Base-by-base conservation (phyloP, 2,888 invertebrate species). In the Lepidonotus clava region DNA sequence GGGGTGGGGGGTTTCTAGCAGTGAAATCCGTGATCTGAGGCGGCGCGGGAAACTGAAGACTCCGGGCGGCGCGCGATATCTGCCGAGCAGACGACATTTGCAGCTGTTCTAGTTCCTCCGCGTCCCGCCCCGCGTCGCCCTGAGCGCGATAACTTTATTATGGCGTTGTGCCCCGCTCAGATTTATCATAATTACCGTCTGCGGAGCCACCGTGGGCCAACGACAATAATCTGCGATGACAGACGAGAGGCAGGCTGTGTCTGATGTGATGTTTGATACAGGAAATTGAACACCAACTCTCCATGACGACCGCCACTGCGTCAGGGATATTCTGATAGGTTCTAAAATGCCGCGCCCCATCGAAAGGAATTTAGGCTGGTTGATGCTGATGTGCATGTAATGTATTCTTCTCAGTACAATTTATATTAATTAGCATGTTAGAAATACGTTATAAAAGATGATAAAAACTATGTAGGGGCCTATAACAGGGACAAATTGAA, bases 71-170 rank as follows among this genome's bases (percentile, higher is more conserved):
- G 80, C 46, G 24, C 51, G 28, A 80, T 80, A 18, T 34, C 36
- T 18, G 24, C 56, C 36, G n/a, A 71, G 38, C 71, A 71, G 80
- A 80, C 51, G 80, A 80, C 41, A 80, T 46, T 46, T 46, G 46
- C 80, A 80, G 80, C 80, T 80, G 80, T 46, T 34, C 46, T 46
- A 80, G 28, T 80, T 46, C 80, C 28, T 80, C 80, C 51, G 80
- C 40, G 40, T 80, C 80, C 46, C 80, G 28, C 46, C n/a, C 51
- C 32, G 80, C 28, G 80, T 80, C 80, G 80, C 66, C 24, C 32
- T 66, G 66, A 32, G 11, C 14, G 18, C 71, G 71, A 71, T 71
- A 71, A 71, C 71, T 71, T 71, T 71, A 71, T 71, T 71, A 71
- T 32, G 38, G 38, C 36, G 38, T 38, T 71, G 34, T 38, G 11